Base-by-base conservation (phyloP, 2,888 invertebrate species). In the Hydropsyche betteni region DNA sequence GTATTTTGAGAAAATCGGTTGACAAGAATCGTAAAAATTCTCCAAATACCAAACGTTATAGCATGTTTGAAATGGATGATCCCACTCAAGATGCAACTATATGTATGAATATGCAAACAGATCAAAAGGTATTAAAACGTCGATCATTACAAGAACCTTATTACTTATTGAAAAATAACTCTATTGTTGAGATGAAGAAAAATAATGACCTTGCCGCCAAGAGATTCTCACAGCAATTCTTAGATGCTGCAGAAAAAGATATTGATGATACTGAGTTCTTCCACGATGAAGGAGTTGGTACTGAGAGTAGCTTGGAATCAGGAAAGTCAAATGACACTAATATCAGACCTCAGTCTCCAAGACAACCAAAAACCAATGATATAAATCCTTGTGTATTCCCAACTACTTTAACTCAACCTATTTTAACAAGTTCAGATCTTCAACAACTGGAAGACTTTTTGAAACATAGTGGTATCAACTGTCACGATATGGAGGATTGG, bases 81-180 rank as follows among this genome's bases (percentile, higher is more conserved):
- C 86, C 89, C 64, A 81, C 86, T 70, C 86, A 86, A 83, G 86
- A 87, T 74, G 85, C 86, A 7, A 79, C 85, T 36, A 83, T 84
- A 24, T 87, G 86, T 69, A 85, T 84, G 83, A 86, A 83, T 82
- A 86, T 82, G 82, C 86, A 84, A 80, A 88, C 82, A 69, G 87
- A 86, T 83, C 86, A 83, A 81, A 90, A 84, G 84, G 87, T 85
- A 61, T 88, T 88, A 77, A 94, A 94, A 82, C 86, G 93, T 69
- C 89, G 92, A 83, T 93, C 93, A n/a, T 84, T 93, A 70, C 93
- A 92, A 82, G 94, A 94, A 81, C 92, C 93, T 0, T 91, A 91
- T 80, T 91, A 90, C 81, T 84, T 89, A 78, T 89, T 86, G 81
- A 88, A 88, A 81, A 87, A 86, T 82, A 86, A 86, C 79, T 81